Conservation (phyloP, 2,797 vertebrate genomes). For the Sebastes glaucus region DNA sequence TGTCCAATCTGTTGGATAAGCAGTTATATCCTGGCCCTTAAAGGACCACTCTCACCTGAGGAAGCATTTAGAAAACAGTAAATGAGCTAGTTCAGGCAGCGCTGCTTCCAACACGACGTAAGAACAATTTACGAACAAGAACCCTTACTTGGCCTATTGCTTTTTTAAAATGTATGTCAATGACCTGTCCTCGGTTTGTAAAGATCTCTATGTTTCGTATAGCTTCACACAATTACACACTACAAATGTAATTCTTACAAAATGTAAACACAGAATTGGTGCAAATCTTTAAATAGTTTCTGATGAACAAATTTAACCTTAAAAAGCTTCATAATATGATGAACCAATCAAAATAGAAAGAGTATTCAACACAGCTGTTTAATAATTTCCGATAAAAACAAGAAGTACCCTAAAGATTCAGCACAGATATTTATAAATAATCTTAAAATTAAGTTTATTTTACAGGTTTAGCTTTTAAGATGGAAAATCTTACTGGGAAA, state of each 20-base stretch:
- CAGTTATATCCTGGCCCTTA: slow-evolving; percentile 43
- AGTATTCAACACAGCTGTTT: background rate
- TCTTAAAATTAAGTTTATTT: background rate
- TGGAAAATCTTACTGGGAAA: no score
- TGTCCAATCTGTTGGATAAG: slow-evolving; percentile 77
- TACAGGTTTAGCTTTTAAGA: background rate
- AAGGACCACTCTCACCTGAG: background rate
- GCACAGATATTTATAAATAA: background rate
- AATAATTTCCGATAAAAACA: background rate
- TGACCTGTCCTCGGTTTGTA: background rate
- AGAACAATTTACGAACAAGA: no score
- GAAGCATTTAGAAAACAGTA: background rate
- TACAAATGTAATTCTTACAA: background rate
- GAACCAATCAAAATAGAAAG: no score
- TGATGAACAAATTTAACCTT: background rate
- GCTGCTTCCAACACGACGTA: background rate
- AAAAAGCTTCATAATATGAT: background rate
- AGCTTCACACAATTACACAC: background rate
- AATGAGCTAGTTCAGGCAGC: background rate
- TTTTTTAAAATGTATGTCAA: background rate
- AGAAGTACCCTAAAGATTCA: background rate
- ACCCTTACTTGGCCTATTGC: background rate
- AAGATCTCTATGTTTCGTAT: background rate
- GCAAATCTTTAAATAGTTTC: background rate
- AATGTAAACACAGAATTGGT: background rate